Conservation (phyloP, 2,113 vertebrate species). For the Apistogramma diplotaenia region DNA sequence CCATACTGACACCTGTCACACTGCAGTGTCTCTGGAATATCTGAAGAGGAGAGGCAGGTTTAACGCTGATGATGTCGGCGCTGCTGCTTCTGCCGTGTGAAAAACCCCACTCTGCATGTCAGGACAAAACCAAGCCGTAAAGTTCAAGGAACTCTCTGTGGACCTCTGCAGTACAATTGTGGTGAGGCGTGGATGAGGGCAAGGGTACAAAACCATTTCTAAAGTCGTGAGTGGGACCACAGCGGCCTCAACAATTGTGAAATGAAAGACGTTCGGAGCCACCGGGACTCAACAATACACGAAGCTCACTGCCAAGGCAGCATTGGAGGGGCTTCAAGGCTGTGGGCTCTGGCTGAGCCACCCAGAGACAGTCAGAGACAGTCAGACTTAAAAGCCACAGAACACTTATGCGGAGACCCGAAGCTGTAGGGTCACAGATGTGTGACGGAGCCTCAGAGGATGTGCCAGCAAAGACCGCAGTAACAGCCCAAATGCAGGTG, state of each 20-base stretch:
- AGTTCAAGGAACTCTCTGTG: neutral
- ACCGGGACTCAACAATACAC: neutral
- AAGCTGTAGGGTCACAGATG: neutral
- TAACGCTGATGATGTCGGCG: neutral
- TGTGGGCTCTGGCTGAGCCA: neutral
- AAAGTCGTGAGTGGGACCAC: neutral
- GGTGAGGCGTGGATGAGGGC: neutral
- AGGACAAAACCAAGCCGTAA: neutral
- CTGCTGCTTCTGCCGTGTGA: neutral
- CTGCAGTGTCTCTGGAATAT: constrained; percentile 6
- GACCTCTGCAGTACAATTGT: neutral
- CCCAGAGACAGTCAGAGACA: no score
- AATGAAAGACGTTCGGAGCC: neutral
- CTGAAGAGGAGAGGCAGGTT: constrained; percentile 18
- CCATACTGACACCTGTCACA: constrained; percentile 63
- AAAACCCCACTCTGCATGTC: neutral
- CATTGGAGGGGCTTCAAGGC: neutral
- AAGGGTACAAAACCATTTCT: neutral
- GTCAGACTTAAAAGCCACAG: neutral
- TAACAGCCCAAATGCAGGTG: no score
- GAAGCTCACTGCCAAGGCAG: neutral
- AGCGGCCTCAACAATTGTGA: neutral
- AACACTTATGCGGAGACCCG: neutral
- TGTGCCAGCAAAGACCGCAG: no score
- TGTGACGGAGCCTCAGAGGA: neutral